Conservation (phyloP, 2,113 vertebrate genomes). For the Mesoclemmys tuberculata region DNA sequence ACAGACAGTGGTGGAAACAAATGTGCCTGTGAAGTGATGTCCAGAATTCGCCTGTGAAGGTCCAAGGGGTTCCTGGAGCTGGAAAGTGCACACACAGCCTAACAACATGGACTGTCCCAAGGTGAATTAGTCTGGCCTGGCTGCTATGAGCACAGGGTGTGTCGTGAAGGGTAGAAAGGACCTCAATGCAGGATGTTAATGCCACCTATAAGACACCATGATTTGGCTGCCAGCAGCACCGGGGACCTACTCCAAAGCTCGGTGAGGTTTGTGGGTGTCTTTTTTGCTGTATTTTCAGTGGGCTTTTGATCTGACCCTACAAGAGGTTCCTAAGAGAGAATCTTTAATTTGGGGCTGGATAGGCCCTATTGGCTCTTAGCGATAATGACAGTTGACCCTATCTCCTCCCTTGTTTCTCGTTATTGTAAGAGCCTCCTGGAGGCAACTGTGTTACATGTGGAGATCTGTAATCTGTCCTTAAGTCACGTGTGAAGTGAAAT, state of each 20-base stretch:
- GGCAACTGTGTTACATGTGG: not conserved
- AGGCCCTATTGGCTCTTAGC: not conserved
- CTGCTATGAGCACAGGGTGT: not conserved
- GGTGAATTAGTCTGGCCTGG: not conserved
- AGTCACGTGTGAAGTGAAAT: not conserved
- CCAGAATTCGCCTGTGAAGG: not conserved
- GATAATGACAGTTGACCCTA: not conserved
- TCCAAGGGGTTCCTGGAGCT: not conserved
- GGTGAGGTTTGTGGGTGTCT: not conserved
- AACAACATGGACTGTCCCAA: fast-evolving
- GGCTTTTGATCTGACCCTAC: not conserved
- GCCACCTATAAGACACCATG: not conserved
- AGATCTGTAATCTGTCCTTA: not conserved
- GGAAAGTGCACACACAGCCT: not conserved
- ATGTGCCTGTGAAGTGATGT: not conserved
- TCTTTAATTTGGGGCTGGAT: not conserved
- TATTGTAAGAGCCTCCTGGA: not conserved
- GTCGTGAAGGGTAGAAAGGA: not conserved
- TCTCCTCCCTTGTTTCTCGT: not conserved
- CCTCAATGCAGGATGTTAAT: not conserved
- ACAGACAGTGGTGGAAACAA: not conserved
- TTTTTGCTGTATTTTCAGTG: not conserved
- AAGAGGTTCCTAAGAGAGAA: not conserved
- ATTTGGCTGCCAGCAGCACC: not conserved
- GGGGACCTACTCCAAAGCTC: fast-evolving